Evolutionary conservation across 2,113 vertebrate species (phyloP), one percentile per base, ranked within the genome.

Genomic region (Bambusicola thoracicus): DNA sequence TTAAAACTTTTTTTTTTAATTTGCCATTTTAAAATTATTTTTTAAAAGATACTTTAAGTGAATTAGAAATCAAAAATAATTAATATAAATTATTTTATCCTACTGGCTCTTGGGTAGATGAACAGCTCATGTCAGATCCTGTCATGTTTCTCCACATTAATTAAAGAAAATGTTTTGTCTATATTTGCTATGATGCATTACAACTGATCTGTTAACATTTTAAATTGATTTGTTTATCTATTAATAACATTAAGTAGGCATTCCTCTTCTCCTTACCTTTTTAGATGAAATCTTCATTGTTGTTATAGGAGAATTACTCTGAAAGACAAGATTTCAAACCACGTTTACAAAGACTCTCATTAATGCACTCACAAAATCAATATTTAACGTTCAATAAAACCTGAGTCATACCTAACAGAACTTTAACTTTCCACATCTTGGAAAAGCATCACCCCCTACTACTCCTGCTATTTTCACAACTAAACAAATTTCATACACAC

Each of bases 231-330:
- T 90, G 7, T 21, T 74, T 69, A 36, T 85, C 65, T 41, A 0
- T 27, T 63, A 82, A 58, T 36, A 77, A 40, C 11, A 72, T 6
- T 66, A 51, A 90, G 17, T 29, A 72, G 68, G 24, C 10, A 79
- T 77, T 69, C 11, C 7, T 51, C 8, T 56, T 90, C 61, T 67
- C 53, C 96, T 98, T 99, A 99, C 99, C 98, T 99, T 99, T 97
- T 99, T 99, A 16, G 99, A 98, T 70, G 99, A 99, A 95, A 99
- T 99, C 97, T 98, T 99, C 97, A 99, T 97, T 96, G 99, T 98
- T 92, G 98, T 99, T 94, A 99, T 98, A 17, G 98, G 98, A 97
- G 97, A 98, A 85, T 96, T 98, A 96, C 98, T 98, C 99, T 99
- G 97, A 92, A 98, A 97, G 78, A 97, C 13, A 87, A 87, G 89